A percentile compares a stretch with the other conserved stretches of the same genome.
These are phyloP conservation scores for Megaptera novaeangliae DNA, from an alignment of 2,113 vertebrate species.

Conservation along the genomic window DNA sequence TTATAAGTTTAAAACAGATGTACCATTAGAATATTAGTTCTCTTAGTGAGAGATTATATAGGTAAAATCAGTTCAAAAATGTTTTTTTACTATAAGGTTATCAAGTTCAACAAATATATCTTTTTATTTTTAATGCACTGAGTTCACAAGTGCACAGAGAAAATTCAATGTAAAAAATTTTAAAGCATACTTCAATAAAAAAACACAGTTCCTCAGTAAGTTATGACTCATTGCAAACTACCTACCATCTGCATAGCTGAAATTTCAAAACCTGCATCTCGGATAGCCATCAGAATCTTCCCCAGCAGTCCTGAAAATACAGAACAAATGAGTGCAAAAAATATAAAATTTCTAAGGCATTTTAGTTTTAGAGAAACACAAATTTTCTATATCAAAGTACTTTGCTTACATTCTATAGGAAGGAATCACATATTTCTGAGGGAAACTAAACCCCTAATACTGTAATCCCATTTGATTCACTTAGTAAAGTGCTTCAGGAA, in stretches of 20 bases:
- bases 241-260: slow-evolving; percentile 93
- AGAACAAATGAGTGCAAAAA: background rate
- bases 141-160: background rate
- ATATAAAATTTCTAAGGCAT: background rate
- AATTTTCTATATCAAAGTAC: background rate
- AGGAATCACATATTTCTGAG: background rate
- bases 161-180: background rate
- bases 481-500: background rate
- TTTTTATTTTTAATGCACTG: background rate
- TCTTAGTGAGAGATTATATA: background rate
- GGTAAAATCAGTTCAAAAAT: background rate
- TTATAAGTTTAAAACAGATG: background rate
- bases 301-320: slow-evolving; percentile 86
- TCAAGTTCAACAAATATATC: background rate
- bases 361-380: background rate
- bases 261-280: slow-evolving; percentile 89
- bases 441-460: background rate
- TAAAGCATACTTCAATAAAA: background rate
- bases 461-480: background rate
- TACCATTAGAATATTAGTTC: background rate
- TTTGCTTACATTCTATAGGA: background rate
- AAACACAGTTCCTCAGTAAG: background rate
- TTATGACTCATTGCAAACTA: background rate
- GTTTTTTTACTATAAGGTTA: background rate
- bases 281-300: slow-evolving; percentile 91